These are phyloP conservation scores for Eugnorisma glareosa DNA, from an alignment of 2,888 invertebrate species.

Conservation along the genomic window DNA sequence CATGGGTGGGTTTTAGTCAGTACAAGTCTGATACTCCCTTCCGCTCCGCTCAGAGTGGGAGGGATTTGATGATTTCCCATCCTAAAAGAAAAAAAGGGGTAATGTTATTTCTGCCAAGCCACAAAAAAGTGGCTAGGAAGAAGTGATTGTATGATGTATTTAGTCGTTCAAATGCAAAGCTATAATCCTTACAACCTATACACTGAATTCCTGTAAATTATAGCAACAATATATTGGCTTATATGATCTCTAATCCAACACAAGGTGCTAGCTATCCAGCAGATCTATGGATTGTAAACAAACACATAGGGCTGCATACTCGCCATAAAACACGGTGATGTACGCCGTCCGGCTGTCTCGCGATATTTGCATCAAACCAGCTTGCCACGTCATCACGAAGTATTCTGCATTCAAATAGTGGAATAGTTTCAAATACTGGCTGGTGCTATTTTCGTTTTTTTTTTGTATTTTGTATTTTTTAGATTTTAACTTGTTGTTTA, in stretches of 20 bases:
- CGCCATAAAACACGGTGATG: conserved; percentile 67
- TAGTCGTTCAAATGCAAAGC: background rate
- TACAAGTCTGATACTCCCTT: too few relatives aligned
- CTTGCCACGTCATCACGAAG: conserved; percentile 40
- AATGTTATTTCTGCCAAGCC: background rate
- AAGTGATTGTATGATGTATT: background rate
- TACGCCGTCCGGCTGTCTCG: conserved; percentile 63
- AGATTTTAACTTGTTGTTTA: background rate
- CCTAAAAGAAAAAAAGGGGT: too few relatives aligned
- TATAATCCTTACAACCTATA: background rate
- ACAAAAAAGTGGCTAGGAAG: too few relatives aligned
- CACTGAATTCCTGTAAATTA: background rate
- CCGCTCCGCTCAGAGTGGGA: too few relatives aligned
- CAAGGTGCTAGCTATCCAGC: conserved; percentile 38
- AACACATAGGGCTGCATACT: conserved; percentile 56
- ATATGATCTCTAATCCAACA: conserved; percentile 19
- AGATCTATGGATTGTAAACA: conserved; percentile 39
- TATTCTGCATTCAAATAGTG: conserved; percentile 34
- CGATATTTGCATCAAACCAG: conserved; percentile 55
- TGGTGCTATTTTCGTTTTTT: background rate
- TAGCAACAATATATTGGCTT: conserved; percentile 24
- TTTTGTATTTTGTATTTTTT: background rate
- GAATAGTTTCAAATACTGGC: conserved; percentile 25
- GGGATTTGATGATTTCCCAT: too few relatives aligned
- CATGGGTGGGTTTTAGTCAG: too few relatives aligned